phyloP scores from a whole-genome alignment of 2,888 invertebrate species.

The Scaeva pyrastri region DNA sequence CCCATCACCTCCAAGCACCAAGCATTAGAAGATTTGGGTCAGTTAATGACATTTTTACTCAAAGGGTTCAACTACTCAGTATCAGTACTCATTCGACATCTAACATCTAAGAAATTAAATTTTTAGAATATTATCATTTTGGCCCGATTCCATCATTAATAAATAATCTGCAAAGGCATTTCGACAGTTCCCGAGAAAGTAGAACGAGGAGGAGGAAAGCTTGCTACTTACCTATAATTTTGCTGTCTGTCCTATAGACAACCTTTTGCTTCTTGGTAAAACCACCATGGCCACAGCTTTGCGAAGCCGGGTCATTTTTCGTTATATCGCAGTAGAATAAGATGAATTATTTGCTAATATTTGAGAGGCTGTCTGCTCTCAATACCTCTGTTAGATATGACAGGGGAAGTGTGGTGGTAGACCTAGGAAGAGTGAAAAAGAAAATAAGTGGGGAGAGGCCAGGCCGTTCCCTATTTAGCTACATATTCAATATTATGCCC shows the following conservation, averaged over 20 bases:
- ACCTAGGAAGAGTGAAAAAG: background rate
- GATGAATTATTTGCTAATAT: slow-evolving; percentile 69
- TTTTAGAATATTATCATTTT: slow-evolving; percentile 66
- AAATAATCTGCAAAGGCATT: slow-evolving; percentile 69
- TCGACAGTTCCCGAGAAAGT: slow-evolving; percentile 51
- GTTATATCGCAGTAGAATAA: slow-evolving; percentile 52
- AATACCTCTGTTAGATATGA: slow-evolving; percentile 56
- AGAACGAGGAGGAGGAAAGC: slow-evolving; percentile 5
- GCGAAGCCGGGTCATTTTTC: slow-evolving; percentile 24
- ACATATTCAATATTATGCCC: slow-evolving; percentile 66
- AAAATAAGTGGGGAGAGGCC: slow-evolving; percentile 22
- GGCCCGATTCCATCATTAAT: slow-evolving; percentile 52
- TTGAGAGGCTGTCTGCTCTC: slow-evolving; percentile 52
- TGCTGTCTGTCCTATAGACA: background rate
- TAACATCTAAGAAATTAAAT: slow-evolving; percentile 67
- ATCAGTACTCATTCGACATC: slow-evolving; percentile 58
- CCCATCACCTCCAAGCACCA: slow-evolving; percentile 14
- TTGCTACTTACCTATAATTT: background rate
- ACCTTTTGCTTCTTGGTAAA: slow-evolving; percentile 4
- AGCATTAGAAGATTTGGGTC: slow-evolving; percentile 52
- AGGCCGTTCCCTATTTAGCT: slow-evolving; percentile 58
- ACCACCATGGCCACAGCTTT: slow-evolving; percentile 34
- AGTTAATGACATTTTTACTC: slow-evolving; percentile 60
- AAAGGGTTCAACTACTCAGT: slow-evolving; percentile 43
- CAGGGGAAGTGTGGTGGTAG: slow-evolving; percentile 1